Base-by-base conservation (phyloP, 2,797 vertebrate species). In the Manis pentadactyla region DNA sequence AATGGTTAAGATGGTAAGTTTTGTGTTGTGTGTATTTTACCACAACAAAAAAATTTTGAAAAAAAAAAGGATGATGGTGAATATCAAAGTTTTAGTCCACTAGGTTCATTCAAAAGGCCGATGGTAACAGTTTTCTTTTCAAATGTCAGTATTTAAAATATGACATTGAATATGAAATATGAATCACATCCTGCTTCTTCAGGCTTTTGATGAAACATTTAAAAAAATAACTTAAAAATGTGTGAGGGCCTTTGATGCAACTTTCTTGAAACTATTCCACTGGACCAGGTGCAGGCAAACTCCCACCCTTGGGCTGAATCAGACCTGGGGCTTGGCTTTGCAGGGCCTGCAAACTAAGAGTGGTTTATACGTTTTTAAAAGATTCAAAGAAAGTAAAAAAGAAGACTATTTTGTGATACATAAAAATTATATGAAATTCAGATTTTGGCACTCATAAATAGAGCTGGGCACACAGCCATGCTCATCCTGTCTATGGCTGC, bases 161-260 rank as follows among this genome's bases (percentile, higher is more conserved):
- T 31, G 93, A 55, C 93, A 25, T 23, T 34, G 97, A 86, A 18
- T 21, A 77, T 9, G 42, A 79, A 68, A 34, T 61, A 81, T 85
- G 94, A 90, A 86, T 93, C 95, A 86, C 64, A 95, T 96, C 93
- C 95, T 94, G 95, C 93, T 64, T 69, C 78, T 29, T 31, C 68
- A 25, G 75, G n/a, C 51, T 27, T 73, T 29, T 39, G 51, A 49
- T n/a, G 68, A 73, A 55, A 19, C 19, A 1, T n/a, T 94, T 90
- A 34, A 90, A 82, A 95, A 94, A 96, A 91, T 53, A 87, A 31
- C 63, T 66, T 74, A 7, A 34, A 31, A 51, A 59, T 0, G 23
- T 2, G 9, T 4, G 23, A 37, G 61, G 84, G 25, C 15, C 31
- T 10, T 2, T 4, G 27, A 23, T 14, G 19, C 5, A 9, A 37